Evolutionary conservation across 2,113 vertebrate species (phyloP).

Genomic region (Colaptes auratus): DNA sequence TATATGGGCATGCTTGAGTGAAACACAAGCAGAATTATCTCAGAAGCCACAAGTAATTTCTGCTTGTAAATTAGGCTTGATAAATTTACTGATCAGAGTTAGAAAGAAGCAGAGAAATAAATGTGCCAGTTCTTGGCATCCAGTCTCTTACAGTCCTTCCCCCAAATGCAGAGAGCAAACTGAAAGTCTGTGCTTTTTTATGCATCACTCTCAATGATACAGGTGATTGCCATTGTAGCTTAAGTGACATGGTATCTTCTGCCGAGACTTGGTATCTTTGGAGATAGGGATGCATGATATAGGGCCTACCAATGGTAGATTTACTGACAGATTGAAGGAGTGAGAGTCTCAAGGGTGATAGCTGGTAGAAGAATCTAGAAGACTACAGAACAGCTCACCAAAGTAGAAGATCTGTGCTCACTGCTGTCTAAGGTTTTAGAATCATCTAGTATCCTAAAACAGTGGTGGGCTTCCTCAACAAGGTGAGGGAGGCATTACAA

Average conservation of each 20-base stretch:
- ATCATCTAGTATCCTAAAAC: neutral
- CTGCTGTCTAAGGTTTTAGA: neutral
- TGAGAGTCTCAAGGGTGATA: neutral
- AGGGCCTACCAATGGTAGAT: neutral
- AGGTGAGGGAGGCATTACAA: neutral
- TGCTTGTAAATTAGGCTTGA: neutral
- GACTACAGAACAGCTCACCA: neutral
- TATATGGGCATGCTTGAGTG: neutral
- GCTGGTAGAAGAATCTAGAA: neutral
- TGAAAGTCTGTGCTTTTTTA: neutral
- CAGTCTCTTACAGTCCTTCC: neutral
- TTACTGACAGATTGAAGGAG: neutral
- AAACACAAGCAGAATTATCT: neutral
- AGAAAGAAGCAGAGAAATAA: neutral
- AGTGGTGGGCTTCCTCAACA: neutral
- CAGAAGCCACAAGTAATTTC: neutral
- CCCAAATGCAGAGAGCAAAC: neutral
- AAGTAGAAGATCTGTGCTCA: neutral
- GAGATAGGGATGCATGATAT: neutral
- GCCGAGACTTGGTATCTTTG: neutral
- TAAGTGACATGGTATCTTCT: neutral
- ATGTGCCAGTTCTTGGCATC: neutral
- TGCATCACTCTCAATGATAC: neutral
- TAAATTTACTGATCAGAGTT: neutral
- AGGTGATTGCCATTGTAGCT: neutral